Base-by-base conservation (phyloP, 1,140 invertebrate species). In the Lordiphosa clarofinis region DNA sequence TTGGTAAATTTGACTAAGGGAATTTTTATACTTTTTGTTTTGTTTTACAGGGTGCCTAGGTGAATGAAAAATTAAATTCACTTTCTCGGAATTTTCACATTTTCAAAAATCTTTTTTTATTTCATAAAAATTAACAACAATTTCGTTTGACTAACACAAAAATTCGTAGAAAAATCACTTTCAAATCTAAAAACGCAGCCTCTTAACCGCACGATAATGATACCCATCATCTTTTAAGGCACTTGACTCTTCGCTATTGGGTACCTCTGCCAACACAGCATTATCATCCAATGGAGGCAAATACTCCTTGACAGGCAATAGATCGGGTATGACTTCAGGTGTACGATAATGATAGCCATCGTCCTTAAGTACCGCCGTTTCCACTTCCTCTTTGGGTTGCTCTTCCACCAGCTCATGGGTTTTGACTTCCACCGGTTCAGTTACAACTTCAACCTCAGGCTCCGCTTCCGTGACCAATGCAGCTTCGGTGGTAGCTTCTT, bases 151-250 rank as follows among this genome's bases (percentile, higher is more conserved):
- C 6, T 28, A 28, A 28, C 24, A 28, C 24, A 28, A 28, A 28
- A 28, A 28, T 28, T 28, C 24, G 24, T 28, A 28, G 5, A 28
- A 28, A 28, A 28, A 7, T 28, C 7, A 5, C 6, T 28, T 28
- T 28, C 6, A 28, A 28, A 28, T 2, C 38, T 63, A 81, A 54
- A 64, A 55, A 6, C 78, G 73, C 37, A 84, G 54, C 24, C 76
- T 63, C 44, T 71, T 63, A 5, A 86, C 62, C 0, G 73, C 56
- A 9, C 82, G 82, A 56, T 86, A 86, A 50, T 87, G 82, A 43
- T 87, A 87, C 28, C 82, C 82, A 87, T 87, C 82, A 12, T 87
- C 82, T n/a, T 67, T 37, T 6, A 87, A 48, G 1, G 73, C 70
- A 3, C 69, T 61, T 1, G 72, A 63, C 10, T 73, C 75, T 1